A percentile compares a stretch with the other conserved stretches of the same genome.
phyloP scores from a whole-genome alignment of 2,888 invertebrate species.

The Acronicta alni region DNA sequence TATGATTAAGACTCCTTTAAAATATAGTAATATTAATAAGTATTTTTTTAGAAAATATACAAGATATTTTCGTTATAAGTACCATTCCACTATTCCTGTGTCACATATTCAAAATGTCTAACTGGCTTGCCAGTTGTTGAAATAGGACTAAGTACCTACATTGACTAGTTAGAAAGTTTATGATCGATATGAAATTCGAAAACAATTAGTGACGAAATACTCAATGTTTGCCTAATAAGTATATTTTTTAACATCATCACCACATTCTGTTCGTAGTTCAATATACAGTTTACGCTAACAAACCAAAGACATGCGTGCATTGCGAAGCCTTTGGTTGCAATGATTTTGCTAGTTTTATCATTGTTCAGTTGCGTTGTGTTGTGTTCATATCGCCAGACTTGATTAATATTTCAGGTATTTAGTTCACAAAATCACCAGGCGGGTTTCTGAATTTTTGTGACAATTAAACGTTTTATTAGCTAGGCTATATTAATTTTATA shows the following conservation, averaged over 20 bases:
- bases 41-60: constrained; percentile 32
- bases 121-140: constrained; percentile 15
- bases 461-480: constrained; percentile 2
- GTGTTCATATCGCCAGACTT: constrained; percentile 9
- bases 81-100: constrained; percentile 51
- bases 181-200: background rate
- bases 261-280: constrained; percentile 5
- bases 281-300: constrained; percentile 36
- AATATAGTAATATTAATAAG: constrained; percentile 39
- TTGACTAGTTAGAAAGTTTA: background rate
- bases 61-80: constrained; percentile 40
- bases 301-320: constrained; percentile 54
- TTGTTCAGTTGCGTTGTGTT: constrained; percentile 22
- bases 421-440: constrained; percentile 10
- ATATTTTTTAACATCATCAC: background rate
- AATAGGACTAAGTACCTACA: constrained; percentile 4
- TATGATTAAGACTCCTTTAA: constrained; percentile 56
- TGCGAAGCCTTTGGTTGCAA: constrained; percentile 34
- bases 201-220: constrained; percentile 28
- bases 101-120: constrained; percentile 20
- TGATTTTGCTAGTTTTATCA: constrained; percentile 51
- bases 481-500: constrained; percentile 1
- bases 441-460: constrained; percentile 15
- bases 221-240: constrained; percentile 15
- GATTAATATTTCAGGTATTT: constrained; percentile 10